These are phyloP conservation scores for Pantherophis guttatus DNA, from an alignment of 2,113 vertebrate species.

Conservation along the genomic window DNA sequence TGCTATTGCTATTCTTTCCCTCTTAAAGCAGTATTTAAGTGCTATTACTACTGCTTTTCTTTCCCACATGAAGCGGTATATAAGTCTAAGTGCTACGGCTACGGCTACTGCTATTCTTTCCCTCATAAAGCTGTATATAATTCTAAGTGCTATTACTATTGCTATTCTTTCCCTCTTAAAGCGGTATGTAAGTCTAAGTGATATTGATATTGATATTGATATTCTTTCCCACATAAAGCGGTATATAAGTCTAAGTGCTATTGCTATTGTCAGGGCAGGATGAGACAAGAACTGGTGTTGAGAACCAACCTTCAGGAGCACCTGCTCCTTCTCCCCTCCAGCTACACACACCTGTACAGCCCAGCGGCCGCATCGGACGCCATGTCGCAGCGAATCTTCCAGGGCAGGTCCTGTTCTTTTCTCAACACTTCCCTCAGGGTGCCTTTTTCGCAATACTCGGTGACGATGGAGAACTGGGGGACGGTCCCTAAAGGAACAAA, in stretches of 20 bases:
- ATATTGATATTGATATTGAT: neutral
- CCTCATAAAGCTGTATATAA: too few relatives aligned
- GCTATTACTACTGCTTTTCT: too few relatives aligned
- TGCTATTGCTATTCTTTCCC: neutral
- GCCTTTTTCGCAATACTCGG: slow-evolving; percentile 85
- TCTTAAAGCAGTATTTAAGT: too few relatives aligned
- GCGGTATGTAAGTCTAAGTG: too few relatives aligned
- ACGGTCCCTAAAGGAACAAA: slow-evolving; percentile 60
- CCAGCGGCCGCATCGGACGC: slow-evolving; percentile 79
- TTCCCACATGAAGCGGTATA: too few relatives aligned
- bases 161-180: neutral
- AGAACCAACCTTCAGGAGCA: neutral
- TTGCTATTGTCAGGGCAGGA: neutral
- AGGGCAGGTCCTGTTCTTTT: slow-evolving; percentile 60
- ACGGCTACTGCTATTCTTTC: too few relatives aligned
- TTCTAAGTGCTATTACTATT: neutral
- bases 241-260: neutral
- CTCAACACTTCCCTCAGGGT: slow-evolving; percentile 78
- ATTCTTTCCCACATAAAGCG: too few relatives aligned
- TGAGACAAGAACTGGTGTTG: neutral
- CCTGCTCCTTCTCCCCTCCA: neutral
- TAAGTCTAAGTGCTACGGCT: too few relatives aligned
- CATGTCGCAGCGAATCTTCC: slow-evolving; percentile 72
- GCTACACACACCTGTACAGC: slow-evolving; percentile 76
- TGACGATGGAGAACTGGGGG: slow-evolving; percentile 80